Evolutionary conservation across 1,140 invertebrate genomes (phyloP).

Genomic region (Agrilus planipennis): DNA sequence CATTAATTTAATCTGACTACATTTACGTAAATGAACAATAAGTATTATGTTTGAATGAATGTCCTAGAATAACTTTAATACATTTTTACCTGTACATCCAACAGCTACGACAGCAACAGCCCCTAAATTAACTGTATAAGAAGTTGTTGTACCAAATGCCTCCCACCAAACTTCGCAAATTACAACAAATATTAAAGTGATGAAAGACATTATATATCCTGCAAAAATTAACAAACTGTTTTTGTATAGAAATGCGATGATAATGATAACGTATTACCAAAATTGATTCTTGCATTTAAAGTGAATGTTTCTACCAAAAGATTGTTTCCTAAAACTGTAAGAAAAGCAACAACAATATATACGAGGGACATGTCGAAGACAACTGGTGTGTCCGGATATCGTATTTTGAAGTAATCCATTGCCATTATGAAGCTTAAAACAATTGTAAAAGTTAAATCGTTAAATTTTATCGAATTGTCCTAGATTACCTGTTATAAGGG

Average conservation of each 20-base stretch:
- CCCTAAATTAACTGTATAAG: conserved; percentile 70
- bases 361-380: conserved; percentile 87
- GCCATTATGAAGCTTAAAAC: conserved; percentile 74
- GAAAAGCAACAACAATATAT: conserved; percentile 76
- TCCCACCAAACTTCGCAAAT: conserved; percentile 77
- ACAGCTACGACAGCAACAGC: conserved; percentile 76
- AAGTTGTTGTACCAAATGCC: conserved; percentile 53
- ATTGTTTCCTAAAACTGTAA: conserved; percentile 77
- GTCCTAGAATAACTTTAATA: neutral
- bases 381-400: conserved; percentile 72
- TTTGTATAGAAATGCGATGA: neutral
- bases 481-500: conserved; percentile 73
- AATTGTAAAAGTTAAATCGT: conserved; percentile 10
- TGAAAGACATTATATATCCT: conserved; percentile 74
- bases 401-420: conserved; percentile 75
- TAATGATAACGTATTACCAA: conserved; percentile 45
- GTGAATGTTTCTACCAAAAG: conserved; percentile 71
- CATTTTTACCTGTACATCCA: conserved; percentile 63
- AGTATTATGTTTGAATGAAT: too few relatives aligned
- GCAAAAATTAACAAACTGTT: conserved; percentile 22
- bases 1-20: too few relatives aligned
- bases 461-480: conserved; percentile 2
- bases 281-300: conserved; percentile 70
- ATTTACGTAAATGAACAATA: too few relatives aligned
- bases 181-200: conserved; percentile 69